phyloP scores from a whole-genome alignment of 2,888 invertebrate genomes.

The Andrena bucephala region DNA sequence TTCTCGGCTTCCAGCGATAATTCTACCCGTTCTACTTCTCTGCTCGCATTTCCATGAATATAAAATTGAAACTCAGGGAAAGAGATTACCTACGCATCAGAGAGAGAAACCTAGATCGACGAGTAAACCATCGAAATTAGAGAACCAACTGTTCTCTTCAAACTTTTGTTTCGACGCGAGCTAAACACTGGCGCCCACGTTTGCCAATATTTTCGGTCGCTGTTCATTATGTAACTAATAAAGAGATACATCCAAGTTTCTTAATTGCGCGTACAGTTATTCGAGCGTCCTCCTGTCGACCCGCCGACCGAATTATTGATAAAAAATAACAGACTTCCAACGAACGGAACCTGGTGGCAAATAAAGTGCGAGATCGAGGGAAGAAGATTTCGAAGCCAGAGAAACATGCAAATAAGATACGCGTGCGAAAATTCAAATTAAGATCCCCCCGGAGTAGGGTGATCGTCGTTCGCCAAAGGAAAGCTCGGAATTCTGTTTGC shows the following conservation, averaged over 20 bases:
- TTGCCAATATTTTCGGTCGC: slow-evolving; percentile 45
- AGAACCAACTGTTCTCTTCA: neutral
- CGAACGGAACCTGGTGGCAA: neutral
- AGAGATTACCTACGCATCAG: too few species aligned
- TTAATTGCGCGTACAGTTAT: slow-evolving; percentile 10
- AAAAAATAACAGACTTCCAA: neutral
- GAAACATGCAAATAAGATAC: too few species aligned
- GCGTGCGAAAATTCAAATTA: too few species aligned
- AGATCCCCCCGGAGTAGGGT: too few species aligned
- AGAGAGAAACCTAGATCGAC: neutral
- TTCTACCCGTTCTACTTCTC: neutral
- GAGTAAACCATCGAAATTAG: neutral
- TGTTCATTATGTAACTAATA: slow-evolving; percentile 42
- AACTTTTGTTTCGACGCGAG: neutral
- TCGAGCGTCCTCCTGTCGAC: neutral
- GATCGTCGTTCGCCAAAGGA: neutral
- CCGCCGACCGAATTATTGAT: too few species aligned
- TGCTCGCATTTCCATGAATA: too few species aligned
- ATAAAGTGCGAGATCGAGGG: neutral
- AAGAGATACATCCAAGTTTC: slow-evolving; percentile 15
- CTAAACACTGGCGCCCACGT: slow-evolving; percentile 13
- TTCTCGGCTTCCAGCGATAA: neutral
- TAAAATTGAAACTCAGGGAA: neutral
- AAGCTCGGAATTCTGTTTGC: neutral
- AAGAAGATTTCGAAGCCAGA: neutral